These are phyloP conservation scores for Rhinogobio ventralis DNA, from an alignment of 2,797 vertebrate species.

Conservation along the genomic window DNA sequence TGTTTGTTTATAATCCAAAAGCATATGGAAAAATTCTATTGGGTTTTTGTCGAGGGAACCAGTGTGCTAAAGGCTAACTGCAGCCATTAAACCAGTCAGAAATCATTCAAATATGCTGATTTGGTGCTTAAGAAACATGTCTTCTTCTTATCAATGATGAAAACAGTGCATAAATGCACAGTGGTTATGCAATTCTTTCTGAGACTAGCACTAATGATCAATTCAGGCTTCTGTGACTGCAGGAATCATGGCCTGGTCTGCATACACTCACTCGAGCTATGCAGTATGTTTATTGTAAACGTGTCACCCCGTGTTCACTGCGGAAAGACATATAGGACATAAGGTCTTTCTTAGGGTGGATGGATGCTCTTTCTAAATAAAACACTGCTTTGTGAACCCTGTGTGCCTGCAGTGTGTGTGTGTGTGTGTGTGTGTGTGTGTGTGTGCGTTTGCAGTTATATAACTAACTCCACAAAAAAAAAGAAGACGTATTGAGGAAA, in stretches of 20 bases:
- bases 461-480: constrained; percentile 41
- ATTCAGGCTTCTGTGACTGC: constrained; percentile 28
- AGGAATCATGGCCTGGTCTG: constrained; percentile 4
- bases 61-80: too few species aligned
- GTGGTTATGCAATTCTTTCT: constrained; percentile 11
- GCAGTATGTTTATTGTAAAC: constrained; percentile 26
- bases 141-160: neutral
- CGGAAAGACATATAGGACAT: constrained; percentile 22
- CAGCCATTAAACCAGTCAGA: neutral
- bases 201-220: neutral
- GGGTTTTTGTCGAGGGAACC: too few species aligned
- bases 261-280: constrained; percentile 13
- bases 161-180: neutral
- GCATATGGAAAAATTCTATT: too few species aligned
- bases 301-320: constrained; percentile 2
- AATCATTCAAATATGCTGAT: neutral
- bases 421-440: neutral
- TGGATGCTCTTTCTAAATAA: neutral
- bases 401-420: constrained; percentile 7
- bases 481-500: constrained; percentile 3
- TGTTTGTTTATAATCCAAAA: too few species aligned
- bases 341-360: neutral
- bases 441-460: constrained; percentile 45
- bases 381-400: constrained; percentile 17
- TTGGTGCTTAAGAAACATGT: neutral